Base-by-base conservation (phyloP, 2,797 vertebrate genomes). In the Hyperoplus lanceolatus region DNA sequence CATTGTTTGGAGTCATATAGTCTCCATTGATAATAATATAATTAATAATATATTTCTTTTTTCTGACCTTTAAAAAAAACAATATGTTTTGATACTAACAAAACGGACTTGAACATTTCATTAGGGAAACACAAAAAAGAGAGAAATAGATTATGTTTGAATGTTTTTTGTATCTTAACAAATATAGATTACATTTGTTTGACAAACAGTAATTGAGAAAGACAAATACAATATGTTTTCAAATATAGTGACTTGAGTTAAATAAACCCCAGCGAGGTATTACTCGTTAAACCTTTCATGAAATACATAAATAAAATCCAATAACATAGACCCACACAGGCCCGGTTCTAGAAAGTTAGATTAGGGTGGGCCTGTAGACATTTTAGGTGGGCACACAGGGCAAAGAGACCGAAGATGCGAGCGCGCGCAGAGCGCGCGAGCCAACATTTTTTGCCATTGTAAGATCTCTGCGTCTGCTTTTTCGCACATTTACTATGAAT, bases 61-160 rank as follows among this genome's bases (percentile, higher is more conserved):
- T n/a, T 55, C 9, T 53, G 39, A 56, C 10, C 16, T n/a, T 55
- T 36, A 56, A 70, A 21, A 61, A 78, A 70, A n/a, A 9, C 8
- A 14, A 9, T 43, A 49, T 49, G 6, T 4, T 61, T 62, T 54
- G 54, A 8, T 54, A 7, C 29, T 29, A 29, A 67, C 57, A 76
- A 51, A 73, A 29, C 51, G 46, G 63, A 5, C 14, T 12, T 51
- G 46, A 38, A 58, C 18, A 45, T 63, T 46, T 69, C 16, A 41
- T 69, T 14, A 62, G 54, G 62, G 8, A 36, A 54, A 41, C 13
- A 58, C 29, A 29, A 45, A 45, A 61, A 5, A 58, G 39, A 69
- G 5, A 8, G 0, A 4, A 3, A 43, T 43, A 42, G 21, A 13
- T 43, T 13, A 38, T 56, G 3, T 43, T 46, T 9, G 5, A 46